Evolutionary conservation across 2,113 vertebrate species (phyloP).

Genomic region (Ia io): DNA sequence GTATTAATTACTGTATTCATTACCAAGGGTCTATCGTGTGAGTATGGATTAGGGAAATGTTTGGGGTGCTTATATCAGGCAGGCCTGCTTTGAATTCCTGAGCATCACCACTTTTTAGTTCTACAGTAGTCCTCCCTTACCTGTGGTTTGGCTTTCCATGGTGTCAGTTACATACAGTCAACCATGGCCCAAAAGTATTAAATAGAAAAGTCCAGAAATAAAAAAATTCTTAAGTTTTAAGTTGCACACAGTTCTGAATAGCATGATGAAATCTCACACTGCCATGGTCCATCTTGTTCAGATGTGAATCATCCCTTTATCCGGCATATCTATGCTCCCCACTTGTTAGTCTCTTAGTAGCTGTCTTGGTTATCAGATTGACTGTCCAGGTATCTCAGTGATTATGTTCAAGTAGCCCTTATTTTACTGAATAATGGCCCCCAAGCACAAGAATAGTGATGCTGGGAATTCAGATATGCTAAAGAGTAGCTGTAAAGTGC

Average conservation of each 20-base stretch:
- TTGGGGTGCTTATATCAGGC: not conserved
- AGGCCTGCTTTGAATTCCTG: not conserved
- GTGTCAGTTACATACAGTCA: not conserved
- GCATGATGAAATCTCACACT: too few relatives aligned
- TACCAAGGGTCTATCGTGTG: not conserved
- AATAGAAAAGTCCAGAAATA: not conserved
- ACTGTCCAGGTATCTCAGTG: not conserved
- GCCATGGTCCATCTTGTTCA: not conserved
- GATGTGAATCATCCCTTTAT: not conserved
- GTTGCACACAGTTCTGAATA: not conserved
- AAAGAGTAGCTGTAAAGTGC: not conserved
- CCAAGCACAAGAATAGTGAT: not conserved
- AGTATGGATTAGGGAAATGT: not conserved
- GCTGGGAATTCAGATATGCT: not conserved
- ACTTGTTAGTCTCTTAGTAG: too few relatives aligned
- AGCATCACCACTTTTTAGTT: not conserved
- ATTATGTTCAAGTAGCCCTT: not conserved
- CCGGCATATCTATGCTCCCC: too few relatives aligned
- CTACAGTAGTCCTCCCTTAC: not conserved
- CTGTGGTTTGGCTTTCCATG: not conserved
- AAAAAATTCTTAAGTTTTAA: not conserved
- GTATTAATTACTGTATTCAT: conserved; percentile 64
- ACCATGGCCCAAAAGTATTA: not conserved
- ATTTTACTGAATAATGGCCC: not conserved
- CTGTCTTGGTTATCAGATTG: not conserved